phyloP scores from a whole-genome alignment of 2,113 vertebrate species.

The Burhinus oedicnemus region DNA sequence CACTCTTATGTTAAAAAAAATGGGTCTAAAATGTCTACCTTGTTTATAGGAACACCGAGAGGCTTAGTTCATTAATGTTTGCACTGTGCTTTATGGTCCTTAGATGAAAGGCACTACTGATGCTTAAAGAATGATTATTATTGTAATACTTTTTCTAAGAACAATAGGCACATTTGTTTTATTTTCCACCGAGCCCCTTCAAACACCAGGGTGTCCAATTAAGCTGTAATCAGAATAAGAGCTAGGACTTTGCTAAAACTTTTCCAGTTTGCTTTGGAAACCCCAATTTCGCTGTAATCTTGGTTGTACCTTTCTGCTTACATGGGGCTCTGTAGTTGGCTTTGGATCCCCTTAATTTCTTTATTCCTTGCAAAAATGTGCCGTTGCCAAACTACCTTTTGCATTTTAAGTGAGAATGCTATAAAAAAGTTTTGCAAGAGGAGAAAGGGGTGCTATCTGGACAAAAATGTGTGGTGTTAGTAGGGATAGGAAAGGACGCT shows the following conservation, averaged over 20 bases:
- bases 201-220: constrained; percentile 46
- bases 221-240: neutral
- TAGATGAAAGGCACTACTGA: constrained; percentile 61
- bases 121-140: constrained; percentile 58
- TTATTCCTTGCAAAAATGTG: neutral
- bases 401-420: neutral
- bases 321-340: neutral
- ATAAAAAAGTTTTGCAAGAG: too few relatives aligned
- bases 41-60: neutral
- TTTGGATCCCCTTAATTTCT: neutral
- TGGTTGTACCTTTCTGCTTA: neutral
- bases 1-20: neutral
- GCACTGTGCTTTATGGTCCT: constrained; percentile 38
- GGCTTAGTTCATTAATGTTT: constrained; percentile 11
- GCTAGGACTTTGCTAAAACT: constrained; percentile 4
- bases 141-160: constrained; percentile 43
- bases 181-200: constrained; percentile 36
- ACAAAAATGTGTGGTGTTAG: too few relatives aligned
- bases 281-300: neutral
- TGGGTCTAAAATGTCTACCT: neutral
- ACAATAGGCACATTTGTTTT: constrained; percentile 59
- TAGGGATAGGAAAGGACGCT: too few relatives aligned
- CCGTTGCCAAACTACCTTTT: neutral
- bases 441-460: too few relatives aligned
- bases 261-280: neutral